Evolutionary conservation across 2,797 vertebrate genomes (phyloP).

Genomic region (Alcedo atthis): DNA sequence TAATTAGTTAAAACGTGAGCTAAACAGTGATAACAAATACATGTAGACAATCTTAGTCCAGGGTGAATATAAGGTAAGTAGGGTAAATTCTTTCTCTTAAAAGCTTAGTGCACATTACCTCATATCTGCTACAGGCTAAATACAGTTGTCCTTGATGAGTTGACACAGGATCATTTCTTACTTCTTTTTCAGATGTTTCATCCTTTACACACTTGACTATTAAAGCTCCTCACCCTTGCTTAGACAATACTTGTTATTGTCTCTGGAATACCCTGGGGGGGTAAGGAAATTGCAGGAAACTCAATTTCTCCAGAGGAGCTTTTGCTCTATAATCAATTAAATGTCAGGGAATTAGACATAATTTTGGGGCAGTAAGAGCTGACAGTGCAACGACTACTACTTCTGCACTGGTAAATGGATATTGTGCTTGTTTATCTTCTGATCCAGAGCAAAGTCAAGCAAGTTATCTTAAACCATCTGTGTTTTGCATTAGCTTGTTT

Average conservation of each 20-base stretch:
- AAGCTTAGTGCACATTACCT: not conserved
- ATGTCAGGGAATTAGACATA: not conserved
- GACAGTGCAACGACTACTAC: not conserved
- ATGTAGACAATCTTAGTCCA: not conserved
- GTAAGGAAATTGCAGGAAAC: not conserved
- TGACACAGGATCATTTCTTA: not conserved
- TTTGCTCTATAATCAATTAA: not conserved
- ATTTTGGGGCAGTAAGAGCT: not conserved
- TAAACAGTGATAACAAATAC: slow-evolving; percentile 55
- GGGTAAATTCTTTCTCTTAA: not conserved
- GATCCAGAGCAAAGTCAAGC: not conserved
- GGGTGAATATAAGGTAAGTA: not conserved
- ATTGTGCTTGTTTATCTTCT: not conserved
- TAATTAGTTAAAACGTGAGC: slow-evolving; percentile 37
- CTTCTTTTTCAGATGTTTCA: not conserved
- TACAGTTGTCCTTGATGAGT: not conserved
- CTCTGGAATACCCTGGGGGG: not conserved
- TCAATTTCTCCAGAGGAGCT: not conserved
- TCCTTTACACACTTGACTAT: not conserved
- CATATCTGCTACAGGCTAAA: not conserved
- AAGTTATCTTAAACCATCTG: not conserved
- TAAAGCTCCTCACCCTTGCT: not conserved
- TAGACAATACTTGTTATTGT: not conserved
- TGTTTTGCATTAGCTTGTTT: not conserved
- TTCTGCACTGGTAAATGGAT: not conserved